Evolutionary conservation across 2,797 vertebrate species (phyloP), one percentile per base, ranked within the genome.

Genomic region (Tragelaphus eurycerus): DNA sequence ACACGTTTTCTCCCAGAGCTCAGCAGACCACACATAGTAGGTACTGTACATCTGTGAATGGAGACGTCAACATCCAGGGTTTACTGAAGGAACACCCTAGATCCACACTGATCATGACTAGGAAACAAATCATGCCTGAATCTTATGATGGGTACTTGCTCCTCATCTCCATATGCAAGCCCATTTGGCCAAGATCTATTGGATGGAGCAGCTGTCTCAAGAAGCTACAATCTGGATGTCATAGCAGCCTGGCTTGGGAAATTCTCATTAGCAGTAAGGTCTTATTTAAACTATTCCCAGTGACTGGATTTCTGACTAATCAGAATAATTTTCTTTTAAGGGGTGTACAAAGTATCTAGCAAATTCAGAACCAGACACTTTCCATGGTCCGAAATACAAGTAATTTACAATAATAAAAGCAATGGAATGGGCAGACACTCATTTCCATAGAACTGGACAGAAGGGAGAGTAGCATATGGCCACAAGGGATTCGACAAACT

Each of bases 401-500:
- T 21, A 48, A 23, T 21, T 38, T 31, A 48, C 17, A 21, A 13
- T 12, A 4, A 2, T 12, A 4, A 2, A 17, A 6, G 59, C 29
- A 46, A 6, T 6, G n/a, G 38, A 7, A 54, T 1, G 4, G 17
- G 9, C 16, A 27, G 90, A 23, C 19, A 7, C 12, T 14, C 48
- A 12, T 16, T 6, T 14, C 31, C 4, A 57, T 15, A 7, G n/a
- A 55, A 34, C 34, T 12, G 29, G 10, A 12, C 48, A 57, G 19
- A 15, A 71, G 48, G n/a, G 31, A 86, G 7, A 38, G n/a, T 8
- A 19, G 27, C 15, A 16, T 0, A 15, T 1, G 2, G 3, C 21
- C 2, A 2, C 10, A 6, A 3, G 10, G 62, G 38, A 27, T 1
- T 7, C 25, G 3, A 17, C 25, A 25, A 8, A 7, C 50, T n/a